These are phyloP conservation scores for Alligator sinensis DNA, from an alignment of 2,113 vertebrate species.

Conservation along the genomic window DNA sequence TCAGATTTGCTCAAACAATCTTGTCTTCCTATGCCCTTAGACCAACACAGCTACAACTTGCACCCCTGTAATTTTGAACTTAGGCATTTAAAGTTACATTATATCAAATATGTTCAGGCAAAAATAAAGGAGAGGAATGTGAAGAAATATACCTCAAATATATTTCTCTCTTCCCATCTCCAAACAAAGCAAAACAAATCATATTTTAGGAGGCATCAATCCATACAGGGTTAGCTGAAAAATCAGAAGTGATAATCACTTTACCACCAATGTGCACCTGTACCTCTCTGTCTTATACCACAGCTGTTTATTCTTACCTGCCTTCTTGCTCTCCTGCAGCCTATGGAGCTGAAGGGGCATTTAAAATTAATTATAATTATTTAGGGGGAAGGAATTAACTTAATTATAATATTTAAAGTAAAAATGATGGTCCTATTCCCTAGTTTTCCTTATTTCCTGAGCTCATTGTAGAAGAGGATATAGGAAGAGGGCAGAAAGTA, in stretches of 20 bases:
- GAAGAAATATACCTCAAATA: too few species aligned
- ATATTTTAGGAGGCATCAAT: not conserved
- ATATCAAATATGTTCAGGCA: too few species aligned
- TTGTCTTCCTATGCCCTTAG: too few species aligned
- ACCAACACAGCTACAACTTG: too few species aligned
- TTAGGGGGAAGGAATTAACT: not conserved
- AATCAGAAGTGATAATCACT: not conserved
- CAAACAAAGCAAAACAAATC: not conserved
- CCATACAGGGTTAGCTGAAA: not conserved
- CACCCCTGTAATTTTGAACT: too few species aligned
- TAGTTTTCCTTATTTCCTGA: not conserved
- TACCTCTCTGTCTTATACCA: not conserved
- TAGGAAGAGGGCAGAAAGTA: too few species aligned
- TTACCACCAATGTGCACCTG: not conserved
- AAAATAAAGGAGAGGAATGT: too few species aligned
- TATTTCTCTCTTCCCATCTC: too few species aligned
- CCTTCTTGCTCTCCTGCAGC: not conserved
- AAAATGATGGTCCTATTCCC: not conserved
- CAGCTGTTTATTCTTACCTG: not conserved
- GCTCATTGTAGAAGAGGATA: not conserved
- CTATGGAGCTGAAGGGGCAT: not conserved
- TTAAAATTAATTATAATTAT: not conserved
- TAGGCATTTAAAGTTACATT: too few species aligned
- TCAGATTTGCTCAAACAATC: too few species aligned
- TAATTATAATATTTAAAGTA: not conserved